Percentiles rank a stretch among this genome's conserved stretches.
These are phyloP conservation scores for Varecia variegata DNA, from an alignment of 2,797 vertebrate species.

Conservation along the genomic window DNA sequence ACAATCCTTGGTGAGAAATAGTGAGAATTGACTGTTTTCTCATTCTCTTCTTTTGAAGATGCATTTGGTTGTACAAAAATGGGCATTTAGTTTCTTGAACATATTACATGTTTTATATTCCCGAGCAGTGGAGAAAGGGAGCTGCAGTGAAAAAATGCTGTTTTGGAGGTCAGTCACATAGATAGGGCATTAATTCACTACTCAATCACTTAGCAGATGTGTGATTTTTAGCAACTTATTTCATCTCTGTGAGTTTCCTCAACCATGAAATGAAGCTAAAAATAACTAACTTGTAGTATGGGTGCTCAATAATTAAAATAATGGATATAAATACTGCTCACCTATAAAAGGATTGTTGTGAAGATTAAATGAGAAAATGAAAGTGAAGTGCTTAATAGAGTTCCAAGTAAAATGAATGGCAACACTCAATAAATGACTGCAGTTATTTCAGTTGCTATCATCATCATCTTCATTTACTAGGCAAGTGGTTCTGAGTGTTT, in stretches of 20 bases:
- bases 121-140: background rate
- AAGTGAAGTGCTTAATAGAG: background rate
- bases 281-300: background rate
- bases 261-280: background rate
- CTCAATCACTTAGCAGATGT: background rate
- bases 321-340: background rate
- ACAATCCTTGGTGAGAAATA: background rate
- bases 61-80: background rate
- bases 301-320: background rate
- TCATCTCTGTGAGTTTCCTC: background rate
- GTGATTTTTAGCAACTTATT: background rate
- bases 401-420: background rate
- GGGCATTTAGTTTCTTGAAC: background rate
- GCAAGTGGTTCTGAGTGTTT: background rate
- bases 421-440: background rate
- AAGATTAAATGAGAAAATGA: background rate
- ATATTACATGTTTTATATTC: background rate
- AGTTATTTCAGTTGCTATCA: background rate
- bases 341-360: background rate
- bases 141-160: background rate
- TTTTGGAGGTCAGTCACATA: background rate
- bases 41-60: background rate
- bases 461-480: background rate
- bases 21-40: background rate
- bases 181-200: background rate